Percentiles rank a stretch among this genome's conserved stretches.
phyloP scores from a whole-genome alignment of 2,113 vertebrate genomes.

The Lepus timidus region DNA sequence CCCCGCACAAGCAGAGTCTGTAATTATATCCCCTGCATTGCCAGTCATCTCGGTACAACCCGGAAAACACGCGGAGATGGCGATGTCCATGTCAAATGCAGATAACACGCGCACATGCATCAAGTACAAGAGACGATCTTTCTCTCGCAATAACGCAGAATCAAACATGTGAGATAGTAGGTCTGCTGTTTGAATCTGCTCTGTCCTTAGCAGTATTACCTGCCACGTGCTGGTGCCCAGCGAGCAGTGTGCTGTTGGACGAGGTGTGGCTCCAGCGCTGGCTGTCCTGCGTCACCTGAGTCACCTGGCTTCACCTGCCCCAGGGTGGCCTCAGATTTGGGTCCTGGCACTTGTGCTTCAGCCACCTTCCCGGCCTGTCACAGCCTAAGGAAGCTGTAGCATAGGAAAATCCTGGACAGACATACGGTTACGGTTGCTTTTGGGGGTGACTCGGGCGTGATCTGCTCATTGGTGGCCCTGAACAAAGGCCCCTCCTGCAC shows the following conservation, averaged over 20 bases:
- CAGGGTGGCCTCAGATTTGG: too few relatives aligned
- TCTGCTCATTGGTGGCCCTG: background rate
- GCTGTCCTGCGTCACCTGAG: background rate
- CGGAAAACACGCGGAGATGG: background rate
- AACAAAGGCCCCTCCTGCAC: background rate
- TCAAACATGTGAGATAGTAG: fast-evolving
- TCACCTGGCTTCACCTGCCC: fast-evolving
- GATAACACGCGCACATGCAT: too few relatives aligned
- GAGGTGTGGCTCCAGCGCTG: fast-evolving
- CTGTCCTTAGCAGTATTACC: background rate
- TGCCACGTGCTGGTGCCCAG: too few relatives aligned
- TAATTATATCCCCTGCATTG: background rate
- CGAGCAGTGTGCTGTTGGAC: fast-evolving
- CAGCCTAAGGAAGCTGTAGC: background rate
- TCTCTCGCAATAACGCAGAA: too few relatives aligned
- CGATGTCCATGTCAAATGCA: background rate
- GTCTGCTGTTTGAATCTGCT: fast-evolving
- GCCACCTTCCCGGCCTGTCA: fast-evolving
- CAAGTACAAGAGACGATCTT: too few relatives aligned
- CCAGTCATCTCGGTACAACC: background rate
- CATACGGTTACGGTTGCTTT: too few relatives aligned
- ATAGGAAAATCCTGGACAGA: fast-evolving
- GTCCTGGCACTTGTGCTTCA: fast-evolving
- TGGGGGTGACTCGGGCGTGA: too few relatives aligned
- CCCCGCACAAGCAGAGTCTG: background rate